These are phyloP conservation scores for Sinella curviseta DNA, from an alignment of 1,140 invertebrate species.

Conservation along the genomic window DNA sequence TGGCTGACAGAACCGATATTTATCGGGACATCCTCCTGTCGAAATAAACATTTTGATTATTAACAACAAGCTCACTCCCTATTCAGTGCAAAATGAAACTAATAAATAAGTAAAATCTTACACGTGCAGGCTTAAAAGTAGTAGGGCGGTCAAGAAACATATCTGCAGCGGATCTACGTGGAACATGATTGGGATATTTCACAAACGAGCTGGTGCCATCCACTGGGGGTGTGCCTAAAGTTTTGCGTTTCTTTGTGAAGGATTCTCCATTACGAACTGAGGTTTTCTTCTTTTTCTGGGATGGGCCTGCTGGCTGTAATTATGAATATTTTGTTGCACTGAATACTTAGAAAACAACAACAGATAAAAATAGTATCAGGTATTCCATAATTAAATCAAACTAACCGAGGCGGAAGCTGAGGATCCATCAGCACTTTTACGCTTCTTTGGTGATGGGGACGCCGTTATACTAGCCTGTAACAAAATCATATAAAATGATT, in stretches of 20 bases:
- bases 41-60: conserved; percentile 39
- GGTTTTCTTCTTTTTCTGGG: conserved; percentile 39
- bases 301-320: conserved; percentile 47
- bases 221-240: not conserved
- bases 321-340: too few relatives aligned
- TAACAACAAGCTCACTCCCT: conserved; percentile 43
- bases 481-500: too few relatives aligned
- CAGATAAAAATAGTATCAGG: not conserved
- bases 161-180: conserved; percentile 60
- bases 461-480: not conserved
- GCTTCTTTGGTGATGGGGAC: conserved; percentile 24
- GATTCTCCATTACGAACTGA: conserved; percentile 31
- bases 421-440: conserved; percentile 17
- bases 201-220: conserved; percentile 40
- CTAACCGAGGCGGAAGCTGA: conserved; percentile 26
- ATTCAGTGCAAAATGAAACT: conserved; percentile 38
- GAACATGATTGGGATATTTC: conserved; percentile 59
- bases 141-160: conserved; percentile 67
- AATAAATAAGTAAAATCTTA: conserved; percentile 56
- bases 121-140: conserved; percentile 57
- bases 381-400: not conserved
- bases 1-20: conserved; percentile 77
- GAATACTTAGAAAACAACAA: too few relatives aligned
- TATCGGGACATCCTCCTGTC: conserved; percentile 70
- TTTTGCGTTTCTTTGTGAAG: conserved; percentile 33